A percentile compares a stretch with the other conserved stretches of the same genome.
Conservation (phyloP, 2,888 invertebrate genomes). For the Caradrina kadenii region DNA sequence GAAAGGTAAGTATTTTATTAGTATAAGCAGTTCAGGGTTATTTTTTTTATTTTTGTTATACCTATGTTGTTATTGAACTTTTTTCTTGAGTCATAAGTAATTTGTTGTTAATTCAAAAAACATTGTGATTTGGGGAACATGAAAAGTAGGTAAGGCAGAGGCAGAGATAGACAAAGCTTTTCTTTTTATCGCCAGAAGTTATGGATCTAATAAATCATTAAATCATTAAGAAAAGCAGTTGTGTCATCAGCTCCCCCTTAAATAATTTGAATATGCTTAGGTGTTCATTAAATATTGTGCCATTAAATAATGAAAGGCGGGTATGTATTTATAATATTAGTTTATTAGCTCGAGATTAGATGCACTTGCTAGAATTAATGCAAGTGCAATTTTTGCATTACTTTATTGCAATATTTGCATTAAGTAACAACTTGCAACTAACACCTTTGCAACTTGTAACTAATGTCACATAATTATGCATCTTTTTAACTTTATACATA, state of each 20-base stretch:
- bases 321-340: slow-evolving; percentile 11
- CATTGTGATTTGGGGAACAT: background rate
- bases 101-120: background rate
- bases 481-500: slow-evolving; percentile 7
- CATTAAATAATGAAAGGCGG: background rate
- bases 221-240: background rate
- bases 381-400: slow-evolving; percentile 23
- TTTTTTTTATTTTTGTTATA: background rate
- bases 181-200: background rate
- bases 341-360: background rate
- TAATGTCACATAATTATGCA: slow-evolving; percentile 31
- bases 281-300: background rate
- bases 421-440: slow-evolving; percentile 30
- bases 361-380: background rate
- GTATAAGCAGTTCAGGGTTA: background rate
- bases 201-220: slow-evolving; percentile 1
- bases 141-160: background rate
- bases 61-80: background rate
- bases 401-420: slow-evolving; percentile 31
- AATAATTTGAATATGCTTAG: background rate
- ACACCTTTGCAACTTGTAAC: slow-evolving; percentile 22
- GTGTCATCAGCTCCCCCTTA: background rate
- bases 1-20: slow-evolving; percentile 22
- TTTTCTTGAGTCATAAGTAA: background rate
- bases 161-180: background rate